Percentiles rank a stretch among this genome's conserved stretches.
phyloP scores from a whole-genome alignment of 2,113 vertebrate genomes.

The Sclerurus mexicanus region DNA sequence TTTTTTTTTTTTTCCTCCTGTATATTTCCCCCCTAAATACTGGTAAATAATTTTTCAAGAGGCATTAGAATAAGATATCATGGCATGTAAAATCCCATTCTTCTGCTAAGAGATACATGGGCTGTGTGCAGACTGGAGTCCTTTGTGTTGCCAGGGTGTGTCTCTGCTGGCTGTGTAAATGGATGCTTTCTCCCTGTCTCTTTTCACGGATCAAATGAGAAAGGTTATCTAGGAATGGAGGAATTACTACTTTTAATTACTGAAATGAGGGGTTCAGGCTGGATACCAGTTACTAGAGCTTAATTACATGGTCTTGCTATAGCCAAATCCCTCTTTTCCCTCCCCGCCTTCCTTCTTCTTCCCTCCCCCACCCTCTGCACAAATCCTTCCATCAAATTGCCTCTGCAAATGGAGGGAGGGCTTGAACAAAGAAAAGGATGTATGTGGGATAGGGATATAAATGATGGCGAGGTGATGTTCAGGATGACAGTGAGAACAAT shows the following conservation, averaged over 20 bases:
- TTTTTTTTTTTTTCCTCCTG: fast-evolving
- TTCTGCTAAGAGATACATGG: neutral
- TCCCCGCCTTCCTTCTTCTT: neutral
- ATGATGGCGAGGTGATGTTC: neutral
- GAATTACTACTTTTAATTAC: slow-evolving; percentile 22
- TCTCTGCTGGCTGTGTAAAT: slow-evolving; percentile 15
- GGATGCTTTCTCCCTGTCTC: slow-evolving; percentile 20
- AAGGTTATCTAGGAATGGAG: neutral
- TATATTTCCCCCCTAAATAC: fast-evolving
- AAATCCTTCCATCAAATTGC: slow-evolving; percentile 41
- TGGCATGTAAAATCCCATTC: neutral
- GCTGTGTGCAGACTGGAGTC: neutral
- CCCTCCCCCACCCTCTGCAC: slow-evolving; percentile 16
- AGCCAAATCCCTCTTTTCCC: slow-evolving; percentile 30
- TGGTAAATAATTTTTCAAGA: neutral
- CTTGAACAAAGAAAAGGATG: slow-evolving; percentile 12
- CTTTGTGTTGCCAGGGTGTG: slow-evolving; percentile 54
- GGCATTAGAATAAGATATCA: neutral
- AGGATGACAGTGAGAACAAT: neutral
- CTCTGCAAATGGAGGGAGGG: neutral
- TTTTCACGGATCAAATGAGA: neutral
- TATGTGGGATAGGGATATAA: neutral
- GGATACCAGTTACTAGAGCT: neutral
- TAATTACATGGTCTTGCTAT: slow-evolving; percentile 31
- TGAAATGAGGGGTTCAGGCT: neutral